Base-by-base conservation (phyloP, 2,113 vertebrate species). In the Arizona elegans region DNA sequence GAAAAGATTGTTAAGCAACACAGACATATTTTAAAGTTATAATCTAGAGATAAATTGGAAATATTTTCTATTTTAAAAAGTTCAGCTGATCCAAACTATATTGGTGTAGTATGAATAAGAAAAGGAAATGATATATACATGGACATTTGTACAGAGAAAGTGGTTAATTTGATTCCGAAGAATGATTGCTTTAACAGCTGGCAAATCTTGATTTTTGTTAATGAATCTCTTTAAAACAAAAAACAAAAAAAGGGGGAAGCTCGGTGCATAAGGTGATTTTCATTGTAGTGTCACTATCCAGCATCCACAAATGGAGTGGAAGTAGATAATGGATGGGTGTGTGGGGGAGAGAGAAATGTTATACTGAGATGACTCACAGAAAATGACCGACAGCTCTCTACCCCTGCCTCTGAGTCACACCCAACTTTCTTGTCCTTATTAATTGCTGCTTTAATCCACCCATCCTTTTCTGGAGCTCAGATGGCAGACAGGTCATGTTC, bases 381-480 rank as follows among this genome's bases (percentile, higher is more conserved):
- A 89, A 92, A 92, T 3, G 12, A 8, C 59, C 93, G 23, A 53
- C 93, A 92, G 91, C 70, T 38, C 91, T 52, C 33, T 3, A 89
- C 92, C 90, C 24, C 26, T 62, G 88, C 19, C 1, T n/a, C 38
- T 26, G 81, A 92, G 21, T 4, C 13, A 43, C 52, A 62, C 53
- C 94, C 90, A 94, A 94, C 65, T 91, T 95, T 85, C 59, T 91
- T 50, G 90, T 93, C 43, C 58, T 87, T 87, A 85, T 92, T 93
- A 65, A 94, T 92, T 92, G 88, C 91, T n/a, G 52, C 88, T 94
- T 29, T 56, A 33, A 19, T 70, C 94, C 92, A 88, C 85, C 88
- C 92, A 81, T 94, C 88, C 87, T 91, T 92, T 85, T 94, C 95
- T 91, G 88, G 56, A 94, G 94, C 54, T 53, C 92, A 65, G 26